A percentile compares a stretch with the other conserved stretches of the same genome.
phyloP scores from a whole-genome alignment of 2,888 invertebrate species.

The Tridacna gigas region DNA sequence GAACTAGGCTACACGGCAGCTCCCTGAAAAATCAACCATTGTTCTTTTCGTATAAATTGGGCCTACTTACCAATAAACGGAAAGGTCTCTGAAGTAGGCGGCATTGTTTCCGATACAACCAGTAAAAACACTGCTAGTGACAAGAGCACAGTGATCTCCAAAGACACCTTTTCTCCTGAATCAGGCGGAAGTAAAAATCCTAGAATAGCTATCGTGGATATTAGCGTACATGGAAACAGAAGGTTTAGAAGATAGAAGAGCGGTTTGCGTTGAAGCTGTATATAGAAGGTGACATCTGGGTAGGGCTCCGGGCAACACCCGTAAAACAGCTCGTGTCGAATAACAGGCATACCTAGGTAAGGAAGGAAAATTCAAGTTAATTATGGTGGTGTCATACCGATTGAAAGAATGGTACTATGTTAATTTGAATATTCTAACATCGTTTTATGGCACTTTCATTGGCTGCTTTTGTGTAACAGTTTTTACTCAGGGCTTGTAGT shows the following conservation, averaged over 20 bases:
- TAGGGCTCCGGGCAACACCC: conserved; percentile 74
- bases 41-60: not conserved
- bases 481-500: no score
- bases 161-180: conserved; percentile 71
- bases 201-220: conserved; percentile 66
- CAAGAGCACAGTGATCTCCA: conserved; percentile 81
- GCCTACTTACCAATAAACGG: conserved; percentile 78
- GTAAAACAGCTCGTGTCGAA: conserved; percentile 62
- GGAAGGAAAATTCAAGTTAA: no score
- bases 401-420: no score
- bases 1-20: no score
- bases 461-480: no score
- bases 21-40: no score
- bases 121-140: conserved; percentile 82
- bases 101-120: conserved; percentile 81
- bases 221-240: conserved; percentile 77
- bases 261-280: conserved; percentile 68
- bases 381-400: no score
- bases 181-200: conserved; percentile 71
- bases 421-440: no score
- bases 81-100: conserved; percentile 80
- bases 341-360: conserved; percentile 54
- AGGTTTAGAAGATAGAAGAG: conserved; percentile 77
- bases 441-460: no score
- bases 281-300: conserved; percentile 75